Conservation (phyloP, 2,797 vertebrate species). For the Typhlichthys subterraneus region DNA sequence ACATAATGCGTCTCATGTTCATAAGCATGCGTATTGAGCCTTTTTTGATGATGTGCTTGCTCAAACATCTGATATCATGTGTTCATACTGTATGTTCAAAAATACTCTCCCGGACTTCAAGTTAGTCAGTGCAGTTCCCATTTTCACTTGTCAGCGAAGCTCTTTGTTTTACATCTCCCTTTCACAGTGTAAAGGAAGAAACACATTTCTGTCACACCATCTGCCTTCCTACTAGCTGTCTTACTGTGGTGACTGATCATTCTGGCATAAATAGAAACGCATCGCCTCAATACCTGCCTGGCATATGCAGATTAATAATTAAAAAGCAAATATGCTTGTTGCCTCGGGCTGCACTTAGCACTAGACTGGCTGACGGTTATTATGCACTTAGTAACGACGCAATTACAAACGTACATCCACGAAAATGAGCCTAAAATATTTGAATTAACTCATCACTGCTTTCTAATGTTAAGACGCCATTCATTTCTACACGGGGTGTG, state of each 20-base stretch:
- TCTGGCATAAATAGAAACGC: constrained; percentile 52
- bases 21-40: constrained; percentile 36
- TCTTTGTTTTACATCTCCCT: constrained; percentile 59
- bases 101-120: constrained; percentile 28
- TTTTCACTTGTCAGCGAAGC: constrained; percentile 56
- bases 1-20: constrained; percentile 46
- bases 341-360: constrained; percentile 13
- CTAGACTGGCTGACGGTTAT: constrained; percentile 34
- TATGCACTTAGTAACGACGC: constrained; percentile 14
- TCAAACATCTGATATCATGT: constrained; percentile 48
- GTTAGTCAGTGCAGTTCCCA: constrained; percentile 28
- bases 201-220: constrained; percentile 65
- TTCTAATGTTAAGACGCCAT: not conserved
- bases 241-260: constrained; percentile 55
- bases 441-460: not conserved
- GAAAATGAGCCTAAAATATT: constrained; percentile 7
- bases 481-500: no score
- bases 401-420: not conserved
- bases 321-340: constrained; percentile 21
- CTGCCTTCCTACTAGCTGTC: constrained; percentile 70
- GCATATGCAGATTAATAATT: constrained; percentile 33
- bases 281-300: constrained; percentile 28
- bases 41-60: constrained; percentile 40
- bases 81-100: constrained; percentile 23
- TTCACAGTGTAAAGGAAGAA: constrained; percentile 52